Evolutionary conservation across 2,113 vertebrate genomes (phyloP), one percentile per base, ranked within the genome.

Genomic region (Shinisaurus crocodilurus): DNA sequence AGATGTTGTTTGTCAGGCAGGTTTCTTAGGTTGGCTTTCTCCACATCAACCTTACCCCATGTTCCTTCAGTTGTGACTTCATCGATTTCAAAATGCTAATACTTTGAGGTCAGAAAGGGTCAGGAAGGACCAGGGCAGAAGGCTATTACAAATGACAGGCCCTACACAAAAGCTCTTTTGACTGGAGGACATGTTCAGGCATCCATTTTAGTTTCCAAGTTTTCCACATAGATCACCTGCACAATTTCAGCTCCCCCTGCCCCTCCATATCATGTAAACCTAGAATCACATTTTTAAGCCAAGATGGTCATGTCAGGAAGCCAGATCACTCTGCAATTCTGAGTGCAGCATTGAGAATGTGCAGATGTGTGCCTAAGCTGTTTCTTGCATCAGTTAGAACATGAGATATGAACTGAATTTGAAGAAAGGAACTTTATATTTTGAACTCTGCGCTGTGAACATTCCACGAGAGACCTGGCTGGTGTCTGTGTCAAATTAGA

Each of bases 401-500:
- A 89, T 88, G 90, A 74, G 13, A 79, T 0, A 1, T 67, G 88
- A 92, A 90, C 93, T 88, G 43, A 67, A 90, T 25, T 70, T 88
- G 70, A 94, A 93, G 90, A 95, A 95, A 95, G 82, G 72, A 93
- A 95, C 91, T 94, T 94, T 92, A 34, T 95, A 72, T 93, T 91
- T 93, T 95, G 92, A 95, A 94, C 93, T 89, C 90, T 50, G 79
- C 94, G 89, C 90, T 90, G 91, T n/a, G 85, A 89, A 87, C 74
- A 80, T 92, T 12, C 93, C 88, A 80, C 85, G 86, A 9, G 82
- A 93, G 89, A 89, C 90, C 65, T 91, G 85, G 82, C 0, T 6
- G 92, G 89, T 89, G 87, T 86, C 90, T 90, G 45, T 80, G 70
- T 89, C 81, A 88, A 91, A 90, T 81, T 87, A 91, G 86, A 67